phyloP scores from a whole-genome alignment of 2,888 invertebrate species.

The Cerastoderma edule region DNA sequence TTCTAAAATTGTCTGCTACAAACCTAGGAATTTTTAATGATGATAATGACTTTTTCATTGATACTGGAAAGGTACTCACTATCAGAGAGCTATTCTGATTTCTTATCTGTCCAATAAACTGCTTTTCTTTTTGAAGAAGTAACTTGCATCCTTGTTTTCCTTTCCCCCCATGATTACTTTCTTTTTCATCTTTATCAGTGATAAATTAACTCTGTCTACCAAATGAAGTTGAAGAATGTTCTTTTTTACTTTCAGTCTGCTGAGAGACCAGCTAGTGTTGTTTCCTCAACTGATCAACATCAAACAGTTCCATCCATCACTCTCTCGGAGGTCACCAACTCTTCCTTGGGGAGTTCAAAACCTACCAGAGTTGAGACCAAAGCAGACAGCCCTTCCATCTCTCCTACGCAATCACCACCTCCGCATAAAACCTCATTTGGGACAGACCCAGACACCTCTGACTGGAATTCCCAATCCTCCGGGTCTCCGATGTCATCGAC shows the following conservation, averaged over 20 bases:
- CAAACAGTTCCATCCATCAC: constrained; percentile 44
- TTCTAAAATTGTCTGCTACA: too few relatives aligned
- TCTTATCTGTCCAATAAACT: too few relatives aligned
- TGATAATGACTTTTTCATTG: too few relatives aligned
- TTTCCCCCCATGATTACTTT: not conserved
- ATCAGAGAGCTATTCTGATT: too few relatives aligned
- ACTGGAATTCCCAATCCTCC: constrained; percentile 59
- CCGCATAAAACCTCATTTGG: constrained; percentile 40
- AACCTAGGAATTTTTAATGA: too few relatives aligned
- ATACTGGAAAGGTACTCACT: too few relatives aligned
- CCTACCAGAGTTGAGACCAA: constrained; percentile 11
- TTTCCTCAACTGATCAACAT: constrained; percentile 9
- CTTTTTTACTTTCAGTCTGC: constrained; percentile 31
- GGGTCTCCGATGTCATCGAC: constrained; percentile 57
- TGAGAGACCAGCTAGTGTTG: not conserved
- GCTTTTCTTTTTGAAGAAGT: too few relatives aligned
- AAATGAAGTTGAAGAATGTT: not conserved
- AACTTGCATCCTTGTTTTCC: too few relatives aligned
- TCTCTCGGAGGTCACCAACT: constrained; percentile 32
- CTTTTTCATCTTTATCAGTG: not conserved
- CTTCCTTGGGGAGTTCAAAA: constrained; percentile 22
- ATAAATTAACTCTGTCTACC: not conserved
- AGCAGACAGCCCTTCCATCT: constrained; percentile 15
- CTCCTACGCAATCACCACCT: constrained; percentile 56
- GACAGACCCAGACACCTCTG: constrained; percentile 56